Base-by-base conservation (phyloP, 2,113 vertebrate genomes). In the Bombycilla garrulus region DNA sequence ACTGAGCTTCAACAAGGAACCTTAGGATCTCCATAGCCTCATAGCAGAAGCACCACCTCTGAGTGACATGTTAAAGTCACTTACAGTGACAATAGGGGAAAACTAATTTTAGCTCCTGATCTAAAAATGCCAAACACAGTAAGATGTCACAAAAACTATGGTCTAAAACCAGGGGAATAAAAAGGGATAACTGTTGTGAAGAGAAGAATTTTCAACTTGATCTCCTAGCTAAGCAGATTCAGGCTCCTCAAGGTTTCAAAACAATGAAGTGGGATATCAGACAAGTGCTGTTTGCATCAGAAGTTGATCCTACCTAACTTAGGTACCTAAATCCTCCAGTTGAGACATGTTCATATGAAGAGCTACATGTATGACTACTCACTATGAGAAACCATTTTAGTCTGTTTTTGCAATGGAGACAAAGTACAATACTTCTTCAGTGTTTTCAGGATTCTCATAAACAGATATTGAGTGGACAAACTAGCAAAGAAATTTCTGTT, bases 361-460 rank as follows among this genome's bases (percentile, higher is more conserved):
- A 65, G 2, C 33, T 44, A 0, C 8, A 14, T 20, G 10, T 26
- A 61, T 19, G 25, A 40, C 7, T 1, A 1, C 3, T 67, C 5
- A 25, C 21, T 21, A 14, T 26, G 17, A 62, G 44, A 81, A 90
- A 38, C 20, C 23, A 88, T 42, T 67, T 88, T 17, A 40, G 21
- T 25, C 15, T n/a, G 11, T 0, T 82, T 88, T 85, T 80, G 28
- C 29, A 35, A 66, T 19, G 11, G 23, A 93, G 22, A 82, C 36
- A 73, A 93, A 86, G 6, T 14, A 12, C 22, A 73, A 38, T 25
- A 76, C 21, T 72, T 73, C 40, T 79, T 80, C 54, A 88, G n/a
- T 24, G 45, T 10, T 61, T 22, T 31, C n/a, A 53, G 12, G 5
- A 53, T 40, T 57, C 35, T 79, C 29, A 54, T 15, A 36, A 82